Percentiles rank a stretch among this genome's conserved stretches.
These are phyloP conservation scores for Iguana delicatissima DNA, from an alignment of 2,797 vertebrate genomes.

Conservation along the genomic window DNA sequence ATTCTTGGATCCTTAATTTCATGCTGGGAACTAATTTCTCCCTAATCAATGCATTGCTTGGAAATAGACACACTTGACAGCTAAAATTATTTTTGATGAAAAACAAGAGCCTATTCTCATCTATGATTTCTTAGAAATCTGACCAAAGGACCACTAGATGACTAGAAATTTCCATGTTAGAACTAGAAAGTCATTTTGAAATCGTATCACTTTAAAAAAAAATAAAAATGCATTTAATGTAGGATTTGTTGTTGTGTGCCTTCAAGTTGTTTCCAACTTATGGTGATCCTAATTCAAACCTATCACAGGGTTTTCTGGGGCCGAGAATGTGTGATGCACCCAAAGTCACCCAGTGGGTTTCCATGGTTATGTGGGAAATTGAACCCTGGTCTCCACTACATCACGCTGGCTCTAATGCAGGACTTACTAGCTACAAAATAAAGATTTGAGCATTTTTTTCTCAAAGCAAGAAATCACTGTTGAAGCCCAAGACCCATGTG, in stretches of 20 bases:
- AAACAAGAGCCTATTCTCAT: conserved; percentile 44
- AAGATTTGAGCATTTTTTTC: neutral
- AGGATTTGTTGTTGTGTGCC: no score
- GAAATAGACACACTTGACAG: conserved; percentile 56
- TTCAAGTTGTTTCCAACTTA: no score
- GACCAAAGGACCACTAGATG: conserved; percentile 29
- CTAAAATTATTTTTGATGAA: conserved; percentile 56
- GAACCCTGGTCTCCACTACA: no score
- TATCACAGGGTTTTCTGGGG: no score
- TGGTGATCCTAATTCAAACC: no score
- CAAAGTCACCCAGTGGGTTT: no score
- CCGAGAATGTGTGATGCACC: no score
- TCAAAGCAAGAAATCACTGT: no score
- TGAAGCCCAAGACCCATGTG: neutral
- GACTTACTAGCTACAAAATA: neutral
- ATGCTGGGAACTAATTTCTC: conserved; percentile 27
- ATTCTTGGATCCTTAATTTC: conserved; percentile 12
- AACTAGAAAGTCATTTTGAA: neutral
- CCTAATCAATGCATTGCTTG: conserved; percentile 45
- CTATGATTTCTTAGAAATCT: conserved; percentile 49
- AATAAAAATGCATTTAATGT: neutral
- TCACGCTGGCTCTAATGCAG: no score
- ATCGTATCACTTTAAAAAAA: neutral
- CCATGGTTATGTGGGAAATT: no score
- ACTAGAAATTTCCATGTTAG: conserved; percentile 1